Evolutionary conservation across 2,888 invertebrate genomes (phyloP).

Genomic region (Athalia rosae): DNA sequence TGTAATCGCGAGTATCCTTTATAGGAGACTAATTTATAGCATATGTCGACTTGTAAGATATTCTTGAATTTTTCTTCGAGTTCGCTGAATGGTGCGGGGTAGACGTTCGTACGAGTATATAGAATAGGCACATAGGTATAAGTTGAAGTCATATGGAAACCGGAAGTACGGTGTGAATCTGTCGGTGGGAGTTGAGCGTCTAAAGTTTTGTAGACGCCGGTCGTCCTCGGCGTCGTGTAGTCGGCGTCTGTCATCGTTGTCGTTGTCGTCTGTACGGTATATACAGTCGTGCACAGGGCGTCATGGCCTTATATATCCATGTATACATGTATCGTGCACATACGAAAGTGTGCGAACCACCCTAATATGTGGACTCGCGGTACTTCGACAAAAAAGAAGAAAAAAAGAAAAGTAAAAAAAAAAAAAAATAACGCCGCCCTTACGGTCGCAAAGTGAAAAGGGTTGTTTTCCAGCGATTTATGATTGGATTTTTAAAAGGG

Average conservation of each 20-base stretch:
- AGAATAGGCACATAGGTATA: conserved; percentile 38
- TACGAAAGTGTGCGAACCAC: conserved; percentile 29
- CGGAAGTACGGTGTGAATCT: conserved; percentile 63
- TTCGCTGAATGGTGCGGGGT: conserved; percentile 24
- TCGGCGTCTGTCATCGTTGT: conserved; percentile 40
- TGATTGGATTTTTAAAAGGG: conserved; percentile 48
- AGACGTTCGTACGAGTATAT: too few relatives aligned
- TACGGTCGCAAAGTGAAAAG: conserved; percentile 43
- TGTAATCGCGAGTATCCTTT: neutral
- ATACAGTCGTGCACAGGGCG: too few relatives aligned
- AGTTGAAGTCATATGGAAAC: conserved; percentile 48
- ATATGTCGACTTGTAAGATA: conserved; percentile 52
- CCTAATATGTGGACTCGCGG: neutral
- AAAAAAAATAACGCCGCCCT: conserved; percentile 31
- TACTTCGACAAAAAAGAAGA: conserved; percentile 11
- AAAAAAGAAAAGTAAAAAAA: conserved; percentile 36
- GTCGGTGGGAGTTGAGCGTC: conserved; percentile 50
- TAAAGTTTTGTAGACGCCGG: conserved; percentile 35
- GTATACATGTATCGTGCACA: too few relatives aligned
- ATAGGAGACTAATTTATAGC: conserved; percentile 40
- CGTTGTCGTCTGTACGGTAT: conserved; percentile 20
- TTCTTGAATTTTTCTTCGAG: conserved; percentile 54
- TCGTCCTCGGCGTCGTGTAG: conserved; percentile 23
- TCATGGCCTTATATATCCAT: too few relatives aligned
- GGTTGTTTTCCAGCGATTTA: conserved; percentile 48